Evolutionary conservation across 2,888 invertebrate genomes (phyloP), one percentile per base, ranked within the genome.

Genomic region (Belgica antarctica): DNA sequence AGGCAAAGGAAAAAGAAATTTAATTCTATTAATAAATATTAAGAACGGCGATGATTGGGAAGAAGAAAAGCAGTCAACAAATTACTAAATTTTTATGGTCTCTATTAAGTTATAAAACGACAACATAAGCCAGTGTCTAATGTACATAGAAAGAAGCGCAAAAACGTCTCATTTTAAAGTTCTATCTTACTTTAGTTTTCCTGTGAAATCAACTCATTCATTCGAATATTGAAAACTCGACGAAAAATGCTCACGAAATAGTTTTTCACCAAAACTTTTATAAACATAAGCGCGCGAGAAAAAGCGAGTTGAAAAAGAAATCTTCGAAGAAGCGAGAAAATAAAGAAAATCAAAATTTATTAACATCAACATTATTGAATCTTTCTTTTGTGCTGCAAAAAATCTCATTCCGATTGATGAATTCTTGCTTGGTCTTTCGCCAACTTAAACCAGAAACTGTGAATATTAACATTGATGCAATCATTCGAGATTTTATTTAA

Each of bases 71-170:
- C 27, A 22, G 12, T 10, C 10, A 27, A 59, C 59, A 59, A 59
- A 59, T 59, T 59, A 59, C 27, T 59, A 22, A 59, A 59, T 27
- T 59, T 59, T 17, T 27, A 27, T 59, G 27, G 27, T 12, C 61
- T 61, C 27, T 61, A 61, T 61, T 61, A 61, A 61, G 61, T 27
- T 61, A 28, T 61, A 61, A 61, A 61, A 59, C 22, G 41, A 25
- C 63, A 63, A 63, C 36, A 63, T 63, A 41, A 41, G 24, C 63
- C 63, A 63, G 63, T 63, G 63, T 47, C 47, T 65, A 65, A 62
- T 65, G 65, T 65, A 65, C 46, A 65, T 46, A 65, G 36, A 62
- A 62, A 17, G 15, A 62, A 62, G 7, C 8, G n/a, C 28, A 15
- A 62, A 34, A 62, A 19, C n/a, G n/a, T n/a, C 25, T 25, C 41